Conservation (phyloP, 2,113 vertebrate genomes). For the Melanostigma gelatinosum region DNA sequence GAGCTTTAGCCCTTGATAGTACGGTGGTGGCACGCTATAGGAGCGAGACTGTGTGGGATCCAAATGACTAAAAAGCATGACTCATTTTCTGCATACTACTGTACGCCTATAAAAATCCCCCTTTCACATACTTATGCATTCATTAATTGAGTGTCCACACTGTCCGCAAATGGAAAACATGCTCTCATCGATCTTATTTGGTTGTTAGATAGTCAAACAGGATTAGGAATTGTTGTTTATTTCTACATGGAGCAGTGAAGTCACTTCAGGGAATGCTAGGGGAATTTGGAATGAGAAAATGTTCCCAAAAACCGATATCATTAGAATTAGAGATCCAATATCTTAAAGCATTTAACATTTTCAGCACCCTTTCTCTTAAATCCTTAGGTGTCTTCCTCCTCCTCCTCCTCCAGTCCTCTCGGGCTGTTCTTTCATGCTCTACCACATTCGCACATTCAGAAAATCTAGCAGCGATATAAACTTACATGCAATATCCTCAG, state of each 20-base stretch:
- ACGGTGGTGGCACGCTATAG: conserved; percentile 10
- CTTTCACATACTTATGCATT: conserved; percentile 35
- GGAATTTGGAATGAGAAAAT: conserved; percentile 72
- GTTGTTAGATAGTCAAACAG: conserved; percentile 53
- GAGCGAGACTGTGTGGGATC: conserved; percentile 15
- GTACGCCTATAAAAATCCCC: conserved; percentile 68
- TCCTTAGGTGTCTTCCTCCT: conserved; percentile 27
- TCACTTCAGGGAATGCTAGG: conserved; percentile 63
- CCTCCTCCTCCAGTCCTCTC: conserved; percentile 2
- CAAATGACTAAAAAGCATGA: conserved; percentile 50
- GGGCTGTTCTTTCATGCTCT: conserved; percentile 56
- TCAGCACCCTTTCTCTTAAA: neutral
- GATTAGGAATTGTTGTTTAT: conserved; percentile 44
- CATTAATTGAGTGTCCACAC: conserved; percentile 50
- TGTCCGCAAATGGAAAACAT: conserved; percentile 59
- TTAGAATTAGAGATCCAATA: neutral
- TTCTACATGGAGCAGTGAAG: conserved; percentile 19
- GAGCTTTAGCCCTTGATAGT: conserved; percentile 25
- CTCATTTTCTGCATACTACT: conserved; percentile 55
- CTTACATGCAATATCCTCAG: conserved; percentile 59
- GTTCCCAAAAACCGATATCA: conserved; percentile 19
- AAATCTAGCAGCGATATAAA: conserved; percentile 46
- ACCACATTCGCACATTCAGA: conserved; percentile 43
- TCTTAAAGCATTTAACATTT: neutral
- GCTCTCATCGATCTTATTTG: conserved; percentile 53